Conservation (phyloP, 2,797 vertebrate genomes). For the Leptatherina wallacei region DNA sequence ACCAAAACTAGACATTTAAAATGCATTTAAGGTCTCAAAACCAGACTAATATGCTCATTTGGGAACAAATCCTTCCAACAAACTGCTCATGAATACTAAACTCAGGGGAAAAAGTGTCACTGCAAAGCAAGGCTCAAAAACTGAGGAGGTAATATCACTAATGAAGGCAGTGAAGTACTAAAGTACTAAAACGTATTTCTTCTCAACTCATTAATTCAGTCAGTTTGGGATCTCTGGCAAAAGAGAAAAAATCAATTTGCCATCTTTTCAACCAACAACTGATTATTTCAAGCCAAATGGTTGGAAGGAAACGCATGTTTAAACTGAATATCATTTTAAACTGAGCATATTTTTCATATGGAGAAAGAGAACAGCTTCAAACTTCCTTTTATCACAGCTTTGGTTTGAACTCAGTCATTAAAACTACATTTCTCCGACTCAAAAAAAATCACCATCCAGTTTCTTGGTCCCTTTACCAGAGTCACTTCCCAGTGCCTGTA, state of each 20-base stretch:
- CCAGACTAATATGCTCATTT: no score
- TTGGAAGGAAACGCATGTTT: neutral
- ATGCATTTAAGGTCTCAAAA: no score
- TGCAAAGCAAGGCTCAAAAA: constrained; percentile 25
- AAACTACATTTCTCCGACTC: neutral
- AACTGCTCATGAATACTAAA: no score
- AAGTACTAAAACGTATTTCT: constrained; percentile 22
- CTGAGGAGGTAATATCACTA: constrained; percentile 32
- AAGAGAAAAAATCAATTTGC: neutral
- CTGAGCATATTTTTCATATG: neutral
- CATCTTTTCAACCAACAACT: neutral
- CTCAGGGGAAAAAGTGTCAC: neutral
- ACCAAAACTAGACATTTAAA: no score
- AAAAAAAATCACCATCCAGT: constrained; percentile 1
- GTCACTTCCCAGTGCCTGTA: constrained; percentile 7
- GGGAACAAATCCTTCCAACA: no score
- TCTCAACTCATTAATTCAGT: neutral
- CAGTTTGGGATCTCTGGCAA: neutral
- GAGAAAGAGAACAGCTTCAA: neutral
- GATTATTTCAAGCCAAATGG: neutral
- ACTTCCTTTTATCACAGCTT: constrained; percentile 45
- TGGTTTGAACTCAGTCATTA: constrained; percentile 41
- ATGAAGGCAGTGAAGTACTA: constrained; percentile 60
- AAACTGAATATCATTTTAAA: neutral
- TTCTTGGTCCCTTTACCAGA: constrained; percentile 47